Conservation (phyloP, 1,140 invertebrate species). For the Idris sp. region DNA sequence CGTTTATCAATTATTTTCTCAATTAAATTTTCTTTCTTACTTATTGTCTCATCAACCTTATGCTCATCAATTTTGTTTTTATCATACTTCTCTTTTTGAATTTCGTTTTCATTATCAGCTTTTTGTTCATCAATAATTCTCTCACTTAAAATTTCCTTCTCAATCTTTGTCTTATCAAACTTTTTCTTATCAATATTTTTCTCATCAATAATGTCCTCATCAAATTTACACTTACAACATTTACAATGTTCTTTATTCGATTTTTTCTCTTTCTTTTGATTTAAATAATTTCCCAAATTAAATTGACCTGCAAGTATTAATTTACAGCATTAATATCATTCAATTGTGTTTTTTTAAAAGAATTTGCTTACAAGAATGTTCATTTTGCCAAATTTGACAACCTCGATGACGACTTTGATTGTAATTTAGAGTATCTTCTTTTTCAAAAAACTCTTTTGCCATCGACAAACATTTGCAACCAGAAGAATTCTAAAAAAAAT, state of each 20-base stretch:
- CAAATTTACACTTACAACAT: conserved; percentile 64
- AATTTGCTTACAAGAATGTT: background rate
- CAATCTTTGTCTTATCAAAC: background rate
- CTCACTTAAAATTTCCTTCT: background rate
- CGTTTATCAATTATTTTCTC: too few species aligned
- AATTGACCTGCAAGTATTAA: too few species aligned
- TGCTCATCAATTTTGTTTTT: too few species aligned
- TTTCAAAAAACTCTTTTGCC: conserved; percentile 26
- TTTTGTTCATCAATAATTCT: too few species aligned
- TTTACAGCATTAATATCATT: background rate
- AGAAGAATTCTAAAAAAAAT: too few species aligned
- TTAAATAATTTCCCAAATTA: too few species aligned
- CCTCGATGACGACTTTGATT: conserved; percentile 1
- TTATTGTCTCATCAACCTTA: too few species aligned
- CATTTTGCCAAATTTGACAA: conserved; percentile 6
- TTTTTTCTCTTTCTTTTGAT: conserved; percentile 6
- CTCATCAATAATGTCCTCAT: conserved; percentile 41
- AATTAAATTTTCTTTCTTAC: too few species aligned
- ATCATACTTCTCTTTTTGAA: too few species aligned
- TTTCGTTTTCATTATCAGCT: too few species aligned
- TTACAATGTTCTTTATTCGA: conserved; percentile 58
- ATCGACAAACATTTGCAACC: conserved; percentile 54
- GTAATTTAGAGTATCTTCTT: conserved; percentile 8
- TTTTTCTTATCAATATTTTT: background rate
- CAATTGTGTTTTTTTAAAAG: background rate